phyloP scores from a whole-genome alignment of 2,888 invertebrate species.

The Philhelius pedissequus region DNA sequence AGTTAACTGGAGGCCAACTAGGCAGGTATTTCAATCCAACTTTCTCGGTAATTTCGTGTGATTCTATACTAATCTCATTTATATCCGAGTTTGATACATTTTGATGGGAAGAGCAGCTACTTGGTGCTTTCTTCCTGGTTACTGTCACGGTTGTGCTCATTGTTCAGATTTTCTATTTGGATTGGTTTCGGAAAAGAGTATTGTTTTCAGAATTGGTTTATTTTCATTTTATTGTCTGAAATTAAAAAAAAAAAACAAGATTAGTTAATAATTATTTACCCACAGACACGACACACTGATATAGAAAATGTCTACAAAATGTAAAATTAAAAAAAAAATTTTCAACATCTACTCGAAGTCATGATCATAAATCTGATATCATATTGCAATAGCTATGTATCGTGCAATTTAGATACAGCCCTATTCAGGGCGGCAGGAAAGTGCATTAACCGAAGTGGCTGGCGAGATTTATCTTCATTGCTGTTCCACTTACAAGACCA shows the following conservation, averaged over 20 bases:
- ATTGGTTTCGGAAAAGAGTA: not conserved
- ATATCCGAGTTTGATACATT: constrained; percentile 71
- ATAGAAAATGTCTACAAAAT: not conserved
- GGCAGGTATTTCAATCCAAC: constrained; percentile 82
- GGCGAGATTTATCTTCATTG: constrained; percentile 1
- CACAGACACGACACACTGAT: too few relatives aligned
- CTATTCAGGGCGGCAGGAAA: constrained; percentile 16
- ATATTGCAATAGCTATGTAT: not conserved
- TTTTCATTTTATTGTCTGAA: not conserved
- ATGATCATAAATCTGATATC: not conserved
- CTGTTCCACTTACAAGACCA: not conserved
- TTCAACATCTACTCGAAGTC: not conserved
- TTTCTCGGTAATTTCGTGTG: constrained; percentile 78
- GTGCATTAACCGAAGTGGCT: not conserved
- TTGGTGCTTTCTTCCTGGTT: constrained; percentile 31
- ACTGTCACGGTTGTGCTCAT: constrained; percentile 36
- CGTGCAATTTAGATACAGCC: not conserved
- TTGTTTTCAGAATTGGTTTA: not conserved
- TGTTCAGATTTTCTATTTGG: not conserved
- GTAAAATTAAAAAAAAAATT: not conserved
- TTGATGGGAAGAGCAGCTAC: constrained; percentile 43
- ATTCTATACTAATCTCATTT: constrained; percentile 75
- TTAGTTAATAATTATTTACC: not conserved
- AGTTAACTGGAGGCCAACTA: constrained; percentile 86
- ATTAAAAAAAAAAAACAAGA: not conserved